Evolutionary conservation across 2,888 invertebrate species (phyloP).

Genomic region (Microplitis deprimator): DNA sequence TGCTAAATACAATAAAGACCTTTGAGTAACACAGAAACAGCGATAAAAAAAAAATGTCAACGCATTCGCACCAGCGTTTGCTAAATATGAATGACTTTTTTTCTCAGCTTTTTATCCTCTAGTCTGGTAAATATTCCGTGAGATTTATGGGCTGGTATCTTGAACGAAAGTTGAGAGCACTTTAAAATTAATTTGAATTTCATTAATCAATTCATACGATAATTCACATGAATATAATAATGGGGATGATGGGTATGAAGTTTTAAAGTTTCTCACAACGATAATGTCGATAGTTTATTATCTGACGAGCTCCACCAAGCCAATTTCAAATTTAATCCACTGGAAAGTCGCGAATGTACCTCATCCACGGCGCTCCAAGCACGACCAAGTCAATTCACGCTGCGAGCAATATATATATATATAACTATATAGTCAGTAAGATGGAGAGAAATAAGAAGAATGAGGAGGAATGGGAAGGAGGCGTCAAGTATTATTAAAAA

Average conservation of each 20-base stretch:
- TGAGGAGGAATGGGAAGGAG: not conserved
- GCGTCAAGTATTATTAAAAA: slow-evolving; percentile 34
- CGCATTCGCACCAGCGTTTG: not conserved
- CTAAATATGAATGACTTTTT: too few relatives aligned
- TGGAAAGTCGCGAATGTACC: slow-evolving; percentile 36
- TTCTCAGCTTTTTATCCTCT: too few relatives aligned
- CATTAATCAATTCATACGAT: slow-evolving; percentile 1
- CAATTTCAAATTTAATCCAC: slow-evolving; percentile 40
- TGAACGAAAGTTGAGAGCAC: not conserved
- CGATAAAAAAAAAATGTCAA: not conserved
- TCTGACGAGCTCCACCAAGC: slow-evolving; percentile 17
- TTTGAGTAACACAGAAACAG: slow-evolving; percentile 28
- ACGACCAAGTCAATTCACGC: not conserved
- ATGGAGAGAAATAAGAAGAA: not conserved
- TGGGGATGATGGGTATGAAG: not conserved
- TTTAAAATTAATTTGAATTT: slow-evolving; percentile 1
- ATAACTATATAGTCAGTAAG: slow-evolving; percentile 19
- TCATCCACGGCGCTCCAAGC: not conserved
- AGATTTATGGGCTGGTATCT: not conserved
- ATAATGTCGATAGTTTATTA: slow-evolving; percentile 33
- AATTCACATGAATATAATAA: not conserved
- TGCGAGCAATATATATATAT: not conserved
- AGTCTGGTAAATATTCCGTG: not conserved
- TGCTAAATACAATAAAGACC: slow-evolving; percentile 52
- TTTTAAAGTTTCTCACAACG: slow-evolving; percentile 17